Conservation (phyloP, 2,113 vertebrate genomes). For the Blennius ocellaris region DNA sequence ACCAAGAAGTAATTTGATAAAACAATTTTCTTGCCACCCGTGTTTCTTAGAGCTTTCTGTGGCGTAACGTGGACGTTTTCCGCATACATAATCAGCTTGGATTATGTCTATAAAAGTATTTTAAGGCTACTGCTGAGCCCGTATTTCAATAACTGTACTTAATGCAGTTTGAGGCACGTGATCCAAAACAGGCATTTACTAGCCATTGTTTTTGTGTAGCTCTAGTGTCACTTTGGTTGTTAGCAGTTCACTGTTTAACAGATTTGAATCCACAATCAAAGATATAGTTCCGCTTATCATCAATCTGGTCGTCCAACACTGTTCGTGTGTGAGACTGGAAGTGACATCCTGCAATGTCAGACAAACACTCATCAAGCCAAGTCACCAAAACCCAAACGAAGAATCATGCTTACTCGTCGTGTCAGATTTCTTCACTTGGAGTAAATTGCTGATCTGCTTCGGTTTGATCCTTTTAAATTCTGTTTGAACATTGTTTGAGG, state of each 20-base stretch:
- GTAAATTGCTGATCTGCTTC: slow-evolving; percentile 28
- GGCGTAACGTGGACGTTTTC: not conserved
- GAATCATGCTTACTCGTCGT: slow-evolving; percentile 27
- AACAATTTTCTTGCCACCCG: no score
- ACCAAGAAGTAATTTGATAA: no score
- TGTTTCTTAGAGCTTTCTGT: not conserved
- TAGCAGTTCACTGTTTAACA: no score
- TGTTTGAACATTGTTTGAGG: slow-evolving; percentile 23
- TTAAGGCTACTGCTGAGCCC: not conserved
- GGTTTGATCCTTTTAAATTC: slow-evolving; percentile 26
- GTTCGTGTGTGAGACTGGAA: no score
- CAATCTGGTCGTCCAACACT: no score
- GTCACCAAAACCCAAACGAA: slow-evolving; percentile 17
- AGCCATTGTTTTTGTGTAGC: no score
- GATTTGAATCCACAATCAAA: no score
- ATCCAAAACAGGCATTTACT: no score
- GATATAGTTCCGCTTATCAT: no score
- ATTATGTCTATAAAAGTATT: not conserved
- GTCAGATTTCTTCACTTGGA: slow-evolving; percentile 29
- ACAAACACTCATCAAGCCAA: slow-evolving; percentile 14
- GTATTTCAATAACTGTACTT: not conserved
- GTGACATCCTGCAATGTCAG: no score
- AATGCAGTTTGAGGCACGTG: no score
- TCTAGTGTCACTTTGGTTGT: no score
- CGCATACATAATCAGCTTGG: not conserved